Evolutionary conservation across 2,113 vertebrate genomes (phyloP).

Genomic region (Chlorodrepanis virens): DNA sequence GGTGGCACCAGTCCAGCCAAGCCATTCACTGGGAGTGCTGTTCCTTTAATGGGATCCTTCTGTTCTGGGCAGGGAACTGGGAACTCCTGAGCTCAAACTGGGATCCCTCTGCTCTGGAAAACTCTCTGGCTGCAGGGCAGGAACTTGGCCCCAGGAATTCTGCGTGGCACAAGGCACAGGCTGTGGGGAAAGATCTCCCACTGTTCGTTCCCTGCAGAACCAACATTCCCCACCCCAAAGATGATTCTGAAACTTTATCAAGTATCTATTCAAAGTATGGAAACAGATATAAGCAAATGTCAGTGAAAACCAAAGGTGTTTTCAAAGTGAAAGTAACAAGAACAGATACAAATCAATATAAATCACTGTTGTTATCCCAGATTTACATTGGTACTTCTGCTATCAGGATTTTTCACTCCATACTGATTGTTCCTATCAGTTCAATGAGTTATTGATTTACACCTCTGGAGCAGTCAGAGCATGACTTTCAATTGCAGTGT

Average conservation of each 20-base stretch:
- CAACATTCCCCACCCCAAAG: rapidly evolving
- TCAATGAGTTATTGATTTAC: background rate
- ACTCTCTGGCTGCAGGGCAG: background rate
- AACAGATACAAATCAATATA: background rate
- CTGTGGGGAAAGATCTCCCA: background rate
- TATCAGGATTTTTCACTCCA: background rate
- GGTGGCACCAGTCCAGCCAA: background rate
- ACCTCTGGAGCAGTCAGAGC: background rate
- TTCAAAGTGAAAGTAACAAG: background rate
- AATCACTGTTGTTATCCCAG: background rate
- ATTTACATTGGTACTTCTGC: background rate
- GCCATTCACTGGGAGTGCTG: background rate
- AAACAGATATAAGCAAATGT: background rate
- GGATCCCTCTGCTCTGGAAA: background rate
- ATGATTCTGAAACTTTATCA: rapidly evolving
- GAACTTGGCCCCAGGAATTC: background rate
- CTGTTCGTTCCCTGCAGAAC: background rate
- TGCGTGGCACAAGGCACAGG: background rate
- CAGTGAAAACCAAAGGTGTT: background rate
- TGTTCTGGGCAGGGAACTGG: background rate
- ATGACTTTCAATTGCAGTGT: background rate
- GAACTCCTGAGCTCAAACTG: background rate
- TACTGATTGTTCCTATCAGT: background rate
- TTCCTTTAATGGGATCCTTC: background rate
- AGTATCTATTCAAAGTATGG: background rate